Evolutionary conservation across 2,888 invertebrate genomes (phyloP), one percentile per base, ranked within the genome.

Genomic region (Mycalesis mineus): DNA sequence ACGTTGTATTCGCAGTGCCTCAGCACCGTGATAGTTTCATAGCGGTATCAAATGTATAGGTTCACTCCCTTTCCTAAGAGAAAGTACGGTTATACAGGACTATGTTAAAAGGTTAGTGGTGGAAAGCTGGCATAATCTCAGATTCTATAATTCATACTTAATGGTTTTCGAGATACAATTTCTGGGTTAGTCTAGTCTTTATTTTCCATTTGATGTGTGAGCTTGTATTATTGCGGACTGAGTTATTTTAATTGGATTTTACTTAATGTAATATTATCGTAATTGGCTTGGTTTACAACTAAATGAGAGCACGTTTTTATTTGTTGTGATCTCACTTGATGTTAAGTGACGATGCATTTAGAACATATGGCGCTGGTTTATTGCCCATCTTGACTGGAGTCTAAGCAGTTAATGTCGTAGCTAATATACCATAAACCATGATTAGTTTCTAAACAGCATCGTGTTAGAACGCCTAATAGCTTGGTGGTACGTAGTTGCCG

Each of bases 1-100:
- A 13, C 14, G 7, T 45, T 45, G 14, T 37, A 50, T 40, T 50
- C 28, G 22, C 17, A 17, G 28, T 28, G 8, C 40, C 41, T 41
- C 33, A 33, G 39, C 7, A 42, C 31, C n/a, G 33, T 42, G 17
- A 33, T 42, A 42, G 52, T 45, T 45, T 45, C 37, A 14, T 45
- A 53, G 37, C 53, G 44, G 45, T 44, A 53, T 28, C 17, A 33
- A 42, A 51, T 47, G 51, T 42, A 54, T 47, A 54, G 52, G 36
- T 54, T 51, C 58, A 60, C 29, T 62, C 57, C 60, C 60, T 62
- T 62, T 58, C 41, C 57, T 53, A 40, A 62, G 64, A 65, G 66
- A 66, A 66, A 66, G 66, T 63, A 57, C 55, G 50, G 42, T 58
- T 60, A 57, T 56, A 51, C 62, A 65, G 64, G 65, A 65, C 64